Evolutionary conservation across 2,888 invertebrate species (phyloP).

Genomic region (Cactoblastis cactorum): DNA sequence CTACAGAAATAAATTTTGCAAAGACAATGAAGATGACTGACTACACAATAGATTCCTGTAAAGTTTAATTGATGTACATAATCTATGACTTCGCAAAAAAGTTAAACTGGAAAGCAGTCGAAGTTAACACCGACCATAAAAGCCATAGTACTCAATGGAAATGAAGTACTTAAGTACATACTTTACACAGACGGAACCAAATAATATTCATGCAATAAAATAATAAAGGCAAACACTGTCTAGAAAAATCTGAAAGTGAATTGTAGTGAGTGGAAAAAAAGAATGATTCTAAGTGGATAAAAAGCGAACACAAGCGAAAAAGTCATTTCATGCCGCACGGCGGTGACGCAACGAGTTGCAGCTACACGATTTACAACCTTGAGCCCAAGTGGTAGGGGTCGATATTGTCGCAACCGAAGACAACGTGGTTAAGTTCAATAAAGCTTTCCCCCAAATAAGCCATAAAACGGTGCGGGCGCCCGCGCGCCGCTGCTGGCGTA

Average conservation of each 20-base stretch:
- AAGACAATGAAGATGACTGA: too few relatives aligned
- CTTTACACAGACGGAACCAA: slow-evolving; percentile 25
- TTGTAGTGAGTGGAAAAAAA: slow-evolving; percentile 76
- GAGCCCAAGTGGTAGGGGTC: slow-evolving; percentile 37
- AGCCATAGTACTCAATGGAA: slow-evolving; percentile 5
- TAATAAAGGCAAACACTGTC: slow-evolving; percentile 56
- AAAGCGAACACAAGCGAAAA: slow-evolving; percentile 77
- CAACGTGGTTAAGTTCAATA: slow-evolving; percentile 76
- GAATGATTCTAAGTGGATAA: slow-evolving; percentile 77
- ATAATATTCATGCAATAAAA: slow-evolving; percentile 56
- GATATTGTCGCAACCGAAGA: slow-evolving; percentile 46
- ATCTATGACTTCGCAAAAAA: neutral
- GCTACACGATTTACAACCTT: slow-evolving; percentile 42
- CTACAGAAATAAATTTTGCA: too few relatives aligned
- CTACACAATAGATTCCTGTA: too few relatives aligned
- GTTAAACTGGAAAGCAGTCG: slow-evolving; percentile 5
- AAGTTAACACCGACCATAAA: neutral
- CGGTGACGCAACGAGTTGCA: slow-evolving; percentile 52
- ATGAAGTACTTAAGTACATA: slow-evolving; percentile 13
- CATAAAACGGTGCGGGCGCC: slow-evolving; percentile 75
- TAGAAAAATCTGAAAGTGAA: slow-evolving; percentile 74
- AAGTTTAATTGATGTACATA: neutral
- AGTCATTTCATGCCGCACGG: slow-evolving; percentile 75
- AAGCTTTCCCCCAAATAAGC: slow-evolving; percentile 79
- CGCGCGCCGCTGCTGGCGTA: slow-evolving; percentile 60